Conservation (phyloP, 2,888 invertebrate species). For the Allolobophora icterica region DNA sequence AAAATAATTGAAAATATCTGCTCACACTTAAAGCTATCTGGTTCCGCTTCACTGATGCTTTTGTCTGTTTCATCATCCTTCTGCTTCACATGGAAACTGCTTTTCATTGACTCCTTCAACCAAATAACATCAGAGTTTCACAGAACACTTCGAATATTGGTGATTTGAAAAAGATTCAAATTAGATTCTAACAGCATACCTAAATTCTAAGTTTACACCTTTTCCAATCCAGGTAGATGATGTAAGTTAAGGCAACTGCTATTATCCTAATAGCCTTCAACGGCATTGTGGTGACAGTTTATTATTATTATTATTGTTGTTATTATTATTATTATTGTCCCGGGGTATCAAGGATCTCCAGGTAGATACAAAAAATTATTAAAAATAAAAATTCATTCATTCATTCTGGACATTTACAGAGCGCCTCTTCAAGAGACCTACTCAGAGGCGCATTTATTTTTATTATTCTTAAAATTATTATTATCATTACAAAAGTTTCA, state of each 20-base stretch:
- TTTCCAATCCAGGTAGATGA: not conserved
- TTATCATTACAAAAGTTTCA: too few relatives aligned
- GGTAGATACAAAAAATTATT: too few relatives aligned
- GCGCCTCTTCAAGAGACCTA: too few relatives aligned
- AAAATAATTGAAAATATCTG: not conserved
- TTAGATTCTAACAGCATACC: too few relatives aligned
- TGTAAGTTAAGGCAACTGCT: not conserved
- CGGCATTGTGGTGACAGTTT: not conserved
- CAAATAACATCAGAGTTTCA: not conserved
- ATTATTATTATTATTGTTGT: not conserved
- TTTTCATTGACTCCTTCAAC: not conserved
- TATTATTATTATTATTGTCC: too few relatives aligned
- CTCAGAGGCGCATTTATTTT: too few relatives aligned
- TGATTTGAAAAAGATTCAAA: too few relatives aligned
- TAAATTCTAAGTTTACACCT: not conserved
- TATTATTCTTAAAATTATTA: not conserved
- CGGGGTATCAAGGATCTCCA: too few relatives aligned
- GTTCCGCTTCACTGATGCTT: constrained; percentile 34
- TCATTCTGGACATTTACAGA: too few relatives aligned
- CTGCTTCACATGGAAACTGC: not conserved
- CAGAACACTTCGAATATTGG: not conserved
- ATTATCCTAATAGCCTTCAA: not conserved
- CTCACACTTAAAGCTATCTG: constrained; percentile 34
- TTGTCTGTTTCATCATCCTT: not conserved
- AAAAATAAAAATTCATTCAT: too few relatives aligned